These are phyloP conservation scores for Campylorhamphus procurvoides DNA, from an alignment of 2,113 vertebrate species.

Conservation along the genomic window DNA sequence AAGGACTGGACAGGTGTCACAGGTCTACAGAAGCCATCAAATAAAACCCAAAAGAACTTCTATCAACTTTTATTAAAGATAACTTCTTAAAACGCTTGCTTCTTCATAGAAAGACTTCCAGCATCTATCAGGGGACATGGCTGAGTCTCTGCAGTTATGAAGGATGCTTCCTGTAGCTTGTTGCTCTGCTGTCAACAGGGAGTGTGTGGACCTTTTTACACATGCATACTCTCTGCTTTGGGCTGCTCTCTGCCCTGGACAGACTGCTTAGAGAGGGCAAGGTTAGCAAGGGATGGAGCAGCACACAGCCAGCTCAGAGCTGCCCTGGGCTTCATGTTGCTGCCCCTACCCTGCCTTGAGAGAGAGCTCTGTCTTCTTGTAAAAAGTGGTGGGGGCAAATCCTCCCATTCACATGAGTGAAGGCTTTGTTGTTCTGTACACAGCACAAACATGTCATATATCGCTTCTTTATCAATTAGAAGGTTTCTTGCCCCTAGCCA, in stretches of 20 bases:
- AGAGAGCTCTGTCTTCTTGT: background rate
- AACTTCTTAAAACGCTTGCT: background rate
- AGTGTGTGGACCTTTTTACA: fast-evolving
- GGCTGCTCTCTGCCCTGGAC: background rate
- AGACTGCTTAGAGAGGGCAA: background rate
- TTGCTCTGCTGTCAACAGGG: background rate
- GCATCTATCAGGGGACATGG: background rate
- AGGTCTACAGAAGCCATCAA: background rate
- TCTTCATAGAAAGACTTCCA: background rate
- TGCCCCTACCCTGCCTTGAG: background rate
- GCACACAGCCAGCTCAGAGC: background rate
- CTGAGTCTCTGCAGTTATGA: background rate
- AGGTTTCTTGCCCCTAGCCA: background rate
- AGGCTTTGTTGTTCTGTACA: background rate
- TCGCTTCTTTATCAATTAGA: background rate
- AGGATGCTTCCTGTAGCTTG: background rate
- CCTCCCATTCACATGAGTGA: background rate
- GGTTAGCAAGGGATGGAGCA: background rate
- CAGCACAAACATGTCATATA: fast-evolving
- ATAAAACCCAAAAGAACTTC: background rate
- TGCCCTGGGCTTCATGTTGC: fast-evolving
- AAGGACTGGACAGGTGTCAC: background rate
- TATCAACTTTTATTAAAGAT: background rate
- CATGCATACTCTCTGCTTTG: fast-evolving
- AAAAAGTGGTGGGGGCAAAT: background rate